A percentile compares a stretch with the other conserved stretches of the same genome.
These are phyloP conservation scores for Dermolepida albohirtum DNA, from an alignment of 2,888 invertebrate genomes.

Conservation along the genomic window DNA sequence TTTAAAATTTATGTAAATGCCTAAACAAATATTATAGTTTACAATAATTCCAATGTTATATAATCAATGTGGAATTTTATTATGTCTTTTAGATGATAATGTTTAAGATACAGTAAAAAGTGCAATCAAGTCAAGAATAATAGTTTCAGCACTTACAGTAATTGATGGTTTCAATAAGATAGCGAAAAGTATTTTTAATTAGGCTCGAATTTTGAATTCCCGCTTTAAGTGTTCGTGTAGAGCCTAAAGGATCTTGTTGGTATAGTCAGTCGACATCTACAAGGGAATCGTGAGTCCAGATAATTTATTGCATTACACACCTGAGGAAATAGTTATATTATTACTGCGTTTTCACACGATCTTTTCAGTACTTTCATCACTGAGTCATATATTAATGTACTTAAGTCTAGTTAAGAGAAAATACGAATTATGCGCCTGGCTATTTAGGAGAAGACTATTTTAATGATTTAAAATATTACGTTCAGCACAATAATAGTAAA, in stretches of 20 bases:
- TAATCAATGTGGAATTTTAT: no score
- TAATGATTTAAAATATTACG: no score
- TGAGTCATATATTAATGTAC: slow-evolving; percentile 13
- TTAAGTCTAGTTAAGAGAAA: no score
- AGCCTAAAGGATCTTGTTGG: slow-evolving; percentile 47
- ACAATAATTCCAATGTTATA: no score
- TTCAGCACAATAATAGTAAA: no score
- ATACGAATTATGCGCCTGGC: background rate
- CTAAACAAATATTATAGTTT: no score
- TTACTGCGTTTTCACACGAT: slow-evolving; percentile 45
- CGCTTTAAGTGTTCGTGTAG: slow-evolving; percentile 46
- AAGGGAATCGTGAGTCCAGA: slow-evolving; percentile 45
- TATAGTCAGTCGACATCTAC: slow-evolving; percentile 43
- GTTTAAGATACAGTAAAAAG: no score
- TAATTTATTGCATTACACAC: slow-evolving; percentile 49
- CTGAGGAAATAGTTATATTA: slow-evolving; percentile 46
- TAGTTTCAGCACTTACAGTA: no score
- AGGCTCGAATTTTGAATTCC: slow-evolving; percentile 32
- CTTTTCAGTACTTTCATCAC: slow-evolving; percentile 15
- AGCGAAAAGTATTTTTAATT: slow-evolving; percentile 15
- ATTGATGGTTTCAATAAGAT: slow-evolving; percentile 4
- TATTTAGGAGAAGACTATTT: no score
- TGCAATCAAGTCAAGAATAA: no score
- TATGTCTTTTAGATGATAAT: no score
- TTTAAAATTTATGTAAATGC: no score